phyloP scores from a whole-genome alignment of 2,797 vertebrate species.

The Paguma larvata region DNA sequence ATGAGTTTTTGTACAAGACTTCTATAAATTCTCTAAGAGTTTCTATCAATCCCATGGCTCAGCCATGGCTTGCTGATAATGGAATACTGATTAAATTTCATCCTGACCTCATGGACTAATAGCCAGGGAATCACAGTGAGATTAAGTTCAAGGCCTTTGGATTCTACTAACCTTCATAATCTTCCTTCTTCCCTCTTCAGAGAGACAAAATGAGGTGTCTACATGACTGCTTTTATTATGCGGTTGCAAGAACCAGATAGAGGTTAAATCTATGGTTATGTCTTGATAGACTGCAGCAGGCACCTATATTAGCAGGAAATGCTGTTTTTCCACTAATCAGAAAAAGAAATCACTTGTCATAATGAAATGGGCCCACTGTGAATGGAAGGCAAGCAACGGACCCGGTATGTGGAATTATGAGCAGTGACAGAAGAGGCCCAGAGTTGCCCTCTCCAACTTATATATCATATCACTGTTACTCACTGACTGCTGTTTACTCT shows the following conservation, averaged over 20 bases:
- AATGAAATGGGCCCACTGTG: not conserved
- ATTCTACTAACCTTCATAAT: not conserved
- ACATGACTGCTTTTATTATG: not conserved
- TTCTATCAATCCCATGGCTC: not conserved
- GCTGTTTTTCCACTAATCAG: not conserved
- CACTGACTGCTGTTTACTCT: slow-evolving; percentile 39
- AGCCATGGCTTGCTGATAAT: not conserved
- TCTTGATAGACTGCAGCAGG: not conserved
- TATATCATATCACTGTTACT: slow-evolving; percentile 7
- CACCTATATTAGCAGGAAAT: not conserved
- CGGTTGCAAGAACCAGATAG: not conserved
- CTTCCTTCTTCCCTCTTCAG: not conserved
- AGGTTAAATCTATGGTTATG: not conserved
- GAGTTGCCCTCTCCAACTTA: not conserved
- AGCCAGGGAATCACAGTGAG: not conserved
- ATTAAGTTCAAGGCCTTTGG: not conserved
- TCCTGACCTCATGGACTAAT: not conserved
- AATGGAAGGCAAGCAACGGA: slow-evolving; percentile 3
- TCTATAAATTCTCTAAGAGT: not conserved
- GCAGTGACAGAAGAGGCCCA: not conserved
- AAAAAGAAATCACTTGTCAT: slow-evolving; percentile 6
- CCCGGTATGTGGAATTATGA: slow-evolving; percentile 22
- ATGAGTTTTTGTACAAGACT: not conserved
- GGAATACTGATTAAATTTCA: not conserved
- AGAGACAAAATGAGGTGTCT: not conserved